phyloP scores from a whole-genome alignment of 2,113 vertebrate genomes.

The Sphyrna mokarran region DNA sequence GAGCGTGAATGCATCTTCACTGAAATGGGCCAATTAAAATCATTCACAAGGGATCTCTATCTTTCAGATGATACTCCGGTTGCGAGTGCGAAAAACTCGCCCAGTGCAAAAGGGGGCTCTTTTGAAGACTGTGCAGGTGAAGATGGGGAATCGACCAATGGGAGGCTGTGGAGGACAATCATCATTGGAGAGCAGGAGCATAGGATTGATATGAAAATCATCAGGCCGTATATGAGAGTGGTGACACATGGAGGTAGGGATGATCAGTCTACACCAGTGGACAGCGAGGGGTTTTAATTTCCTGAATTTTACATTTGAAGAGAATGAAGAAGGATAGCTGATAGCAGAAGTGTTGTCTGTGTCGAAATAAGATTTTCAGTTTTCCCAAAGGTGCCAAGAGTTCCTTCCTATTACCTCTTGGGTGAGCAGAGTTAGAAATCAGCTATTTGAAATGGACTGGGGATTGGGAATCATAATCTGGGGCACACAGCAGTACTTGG shows the following conservation, averaged over 20 bases:
- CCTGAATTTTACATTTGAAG: neutral
- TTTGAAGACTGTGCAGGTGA: conserved; percentile 54
- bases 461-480: neutral
- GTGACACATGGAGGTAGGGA: conserved; percentile 86
- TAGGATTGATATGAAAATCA: conserved; percentile 92
- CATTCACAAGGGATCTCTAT: neutral
- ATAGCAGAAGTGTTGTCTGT: neutral
- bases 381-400: neutral
- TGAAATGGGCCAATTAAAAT: neutral
- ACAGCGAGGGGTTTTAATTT: neutral
- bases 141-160: conserved; percentile 64
- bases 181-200: conserved; percentile 95
- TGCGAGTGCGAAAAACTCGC: conserved; percentile 82
- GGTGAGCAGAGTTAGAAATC: neutral
- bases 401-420: neutral
- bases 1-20: neutral
- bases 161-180: conserved; percentile 86
- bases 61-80: conserved; percentile 83
- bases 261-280: too few relatives aligned
- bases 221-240: conserved; percentile 87
- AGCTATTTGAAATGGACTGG: neutral
- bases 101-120: conserved; percentile 60
- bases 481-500: neutral
- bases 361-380: neutral
- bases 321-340: neutral